These are phyloP conservation scores for Folsomia manolachei DNA, from an alignment of 2,888 invertebrate species.

Conservation along the genomic window DNA sequence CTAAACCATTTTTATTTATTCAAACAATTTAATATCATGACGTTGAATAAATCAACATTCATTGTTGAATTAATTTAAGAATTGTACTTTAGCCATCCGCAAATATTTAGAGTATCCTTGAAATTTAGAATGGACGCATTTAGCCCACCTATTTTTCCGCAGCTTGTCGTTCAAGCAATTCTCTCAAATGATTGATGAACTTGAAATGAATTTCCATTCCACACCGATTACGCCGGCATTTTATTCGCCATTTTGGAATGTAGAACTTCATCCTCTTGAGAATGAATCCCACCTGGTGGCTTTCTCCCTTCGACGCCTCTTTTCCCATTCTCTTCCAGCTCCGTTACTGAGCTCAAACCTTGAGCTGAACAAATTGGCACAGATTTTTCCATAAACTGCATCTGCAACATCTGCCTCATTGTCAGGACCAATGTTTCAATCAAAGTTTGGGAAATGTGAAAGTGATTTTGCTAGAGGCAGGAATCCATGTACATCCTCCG, in stretches of 20 bases:
- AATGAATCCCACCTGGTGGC: background rate
- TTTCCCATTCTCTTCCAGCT: background rate
- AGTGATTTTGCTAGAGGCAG: too few relatives aligned
- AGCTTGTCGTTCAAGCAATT: too few relatives aligned
- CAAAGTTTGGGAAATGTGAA: background rate
- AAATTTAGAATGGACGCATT: too few relatives aligned
- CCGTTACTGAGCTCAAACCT: background rate
- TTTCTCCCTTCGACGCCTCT: background rate
- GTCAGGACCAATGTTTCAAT: background rate
- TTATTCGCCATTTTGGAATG: background rate
- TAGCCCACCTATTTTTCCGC: too few relatives aligned
- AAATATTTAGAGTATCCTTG: too few relatives aligned
- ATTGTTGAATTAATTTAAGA: background rate
- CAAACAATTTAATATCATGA: background rate
- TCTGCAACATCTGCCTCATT: background rate
- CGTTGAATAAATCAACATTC: background rate
- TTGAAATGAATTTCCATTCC: background rate
- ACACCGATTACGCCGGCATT: background rate
- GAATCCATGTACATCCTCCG: background rate
- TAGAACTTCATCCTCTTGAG: background rate
- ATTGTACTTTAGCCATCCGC: too few relatives aligned
- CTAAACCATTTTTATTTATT: background rate
- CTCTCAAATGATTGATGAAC: too few relatives aligned
- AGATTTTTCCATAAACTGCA: background rate
- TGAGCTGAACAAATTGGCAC: too few relatives aligned